Conservation (phyloP, 2,113 vertebrate genomes). For the Malurus cyaneus region DNA sequence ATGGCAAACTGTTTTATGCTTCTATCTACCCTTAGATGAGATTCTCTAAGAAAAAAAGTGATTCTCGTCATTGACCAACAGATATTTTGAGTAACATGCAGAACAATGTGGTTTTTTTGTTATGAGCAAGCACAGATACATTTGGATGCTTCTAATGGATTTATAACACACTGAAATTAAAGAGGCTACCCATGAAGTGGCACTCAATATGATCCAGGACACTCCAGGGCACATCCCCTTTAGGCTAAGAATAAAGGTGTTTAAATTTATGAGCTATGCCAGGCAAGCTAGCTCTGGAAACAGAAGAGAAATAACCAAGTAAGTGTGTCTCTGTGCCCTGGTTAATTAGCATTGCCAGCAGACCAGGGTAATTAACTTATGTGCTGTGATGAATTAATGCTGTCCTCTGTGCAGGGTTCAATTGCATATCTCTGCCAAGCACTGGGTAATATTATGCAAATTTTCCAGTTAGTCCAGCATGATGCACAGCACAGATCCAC, state of each 20-base stretch:
- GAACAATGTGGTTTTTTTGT: neutral
- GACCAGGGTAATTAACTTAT: constrained; percentile 39
- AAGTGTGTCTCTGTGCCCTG: neutral
- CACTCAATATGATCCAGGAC: neutral
- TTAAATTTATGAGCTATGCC: neutral
- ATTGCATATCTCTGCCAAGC: neutral
- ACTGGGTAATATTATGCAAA: neutral
- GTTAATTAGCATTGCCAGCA: constrained; percentile 27
- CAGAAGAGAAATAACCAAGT: constrained; percentile 16
- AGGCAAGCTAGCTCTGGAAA: neutral
- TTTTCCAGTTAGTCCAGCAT: neutral
- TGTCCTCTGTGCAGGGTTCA: neutral
- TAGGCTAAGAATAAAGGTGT: neutral
- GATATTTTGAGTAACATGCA: neutral
- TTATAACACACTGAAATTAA: neutral
- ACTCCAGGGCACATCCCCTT: neutral
- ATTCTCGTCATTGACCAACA: neutral
- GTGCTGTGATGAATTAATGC: constrained; percentile 32
- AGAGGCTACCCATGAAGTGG: neutral
- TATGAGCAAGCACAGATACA: neutral
- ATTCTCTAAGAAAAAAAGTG: neutral
- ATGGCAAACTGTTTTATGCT: neutral
- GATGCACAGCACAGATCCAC: neutral
- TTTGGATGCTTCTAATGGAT: neutral
- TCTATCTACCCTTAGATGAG: neutral